These are phyloP conservation scores for Strigamia maritima DNA, from an alignment of 2,888 invertebrate genomes.

Conservation along the genomic window DNA sequence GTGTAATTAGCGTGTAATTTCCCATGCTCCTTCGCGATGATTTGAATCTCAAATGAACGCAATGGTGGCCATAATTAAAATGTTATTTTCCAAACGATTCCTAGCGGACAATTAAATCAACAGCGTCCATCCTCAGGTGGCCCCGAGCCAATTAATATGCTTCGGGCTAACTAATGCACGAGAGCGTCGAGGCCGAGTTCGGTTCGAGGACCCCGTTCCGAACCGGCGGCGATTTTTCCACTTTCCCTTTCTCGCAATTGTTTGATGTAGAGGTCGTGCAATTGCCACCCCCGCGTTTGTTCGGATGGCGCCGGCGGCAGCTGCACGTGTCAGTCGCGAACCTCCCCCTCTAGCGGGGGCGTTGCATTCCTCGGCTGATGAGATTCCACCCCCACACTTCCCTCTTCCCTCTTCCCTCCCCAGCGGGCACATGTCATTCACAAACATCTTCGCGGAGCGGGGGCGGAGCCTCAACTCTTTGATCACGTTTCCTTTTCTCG, in stretches of 20 bases:
- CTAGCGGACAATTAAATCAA: conserved; percentile 14
- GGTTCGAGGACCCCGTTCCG: not conserved
- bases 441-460: not conserved
- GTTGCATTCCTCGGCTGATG: conserved; percentile 23
- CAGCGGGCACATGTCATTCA: not conserved
- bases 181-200: not conserved
- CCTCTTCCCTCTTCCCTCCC: not conserved
- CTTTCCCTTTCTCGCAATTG: not conserved
- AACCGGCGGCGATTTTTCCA: not conserved
- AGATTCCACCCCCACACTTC: conserved; percentile 7
- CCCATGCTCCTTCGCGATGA: conserved; percentile 14
- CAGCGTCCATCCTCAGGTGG: conserved; percentile 11
- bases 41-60: conserved; percentile 23
- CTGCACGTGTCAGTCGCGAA: not conserved
- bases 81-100: conserved; percentile 23
- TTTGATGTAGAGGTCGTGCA: not conserved
- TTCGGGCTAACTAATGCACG: not conserved
- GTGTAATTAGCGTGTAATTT: conserved; percentile 23
- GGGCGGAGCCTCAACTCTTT: not conserved
- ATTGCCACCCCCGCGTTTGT: conserved; percentile 7
- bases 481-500: conserved; percentile 41
- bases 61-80: conserved; percentile 16
- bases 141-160: conserved; percentile 16
- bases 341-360: not conserved
- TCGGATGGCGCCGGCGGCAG: conserved; percentile 16